Percentiles rank a stretch among this genome's conserved stretches.
phyloP scores from a whole-genome alignment of 2,888 invertebrate species.

The Palloptera scutellata region DNA sequence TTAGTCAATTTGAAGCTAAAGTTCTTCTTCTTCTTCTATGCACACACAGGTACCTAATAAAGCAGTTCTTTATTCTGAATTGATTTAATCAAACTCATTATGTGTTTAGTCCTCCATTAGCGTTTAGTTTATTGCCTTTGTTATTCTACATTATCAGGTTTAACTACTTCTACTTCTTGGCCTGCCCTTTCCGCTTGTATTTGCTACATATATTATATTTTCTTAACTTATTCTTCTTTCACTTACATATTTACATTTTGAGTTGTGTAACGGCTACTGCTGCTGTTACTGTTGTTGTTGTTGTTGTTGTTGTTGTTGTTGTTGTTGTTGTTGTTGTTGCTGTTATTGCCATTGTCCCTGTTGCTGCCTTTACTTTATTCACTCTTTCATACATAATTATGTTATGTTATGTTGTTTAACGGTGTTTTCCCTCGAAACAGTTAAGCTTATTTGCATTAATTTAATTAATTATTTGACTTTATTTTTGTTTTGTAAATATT shows the following conservation, averaged over 20 bases:
- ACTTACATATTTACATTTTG: too few species aligned
- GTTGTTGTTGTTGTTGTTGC: slow-evolving; percentile 8
- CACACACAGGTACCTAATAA: too few species aligned
- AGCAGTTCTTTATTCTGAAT: too few species aligned
- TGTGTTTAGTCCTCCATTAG: too few species aligned
- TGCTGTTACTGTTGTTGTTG: slow-evolving; percentile 7
- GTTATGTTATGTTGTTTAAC: slow-evolving; percentile 36
- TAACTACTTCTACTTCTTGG: slow-evolving; percentile 17
- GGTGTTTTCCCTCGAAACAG: slow-evolving; percentile 44
- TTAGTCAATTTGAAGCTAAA: too few species aligned
- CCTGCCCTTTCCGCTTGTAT: neutral
- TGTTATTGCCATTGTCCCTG: slow-evolving; percentile 13
- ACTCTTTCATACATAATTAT: slow-evolving; percentile 35
- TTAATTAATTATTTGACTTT: slow-evolving; percentile 40
- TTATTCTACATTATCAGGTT: slow-evolving; percentile 2
- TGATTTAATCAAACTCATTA: too few species aligned
- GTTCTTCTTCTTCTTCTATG: too few species aligned
- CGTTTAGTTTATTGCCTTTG: slow-evolving; percentile 8
- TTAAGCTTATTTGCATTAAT: slow-evolving; percentile 51
- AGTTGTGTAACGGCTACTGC: slow-evolving; percentile 6
- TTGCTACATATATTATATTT: neutral
- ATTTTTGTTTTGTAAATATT: neutral
- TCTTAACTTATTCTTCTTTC: too few species aligned
- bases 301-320: neutral
- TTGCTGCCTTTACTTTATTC: slow-evolving; percentile 25